Percentiles rank a stretch among this genome's conserved stretches.
phyloP scores from a whole-genome alignment of 2,888 invertebrate species.

The Parochlus steinenii region DNA sequence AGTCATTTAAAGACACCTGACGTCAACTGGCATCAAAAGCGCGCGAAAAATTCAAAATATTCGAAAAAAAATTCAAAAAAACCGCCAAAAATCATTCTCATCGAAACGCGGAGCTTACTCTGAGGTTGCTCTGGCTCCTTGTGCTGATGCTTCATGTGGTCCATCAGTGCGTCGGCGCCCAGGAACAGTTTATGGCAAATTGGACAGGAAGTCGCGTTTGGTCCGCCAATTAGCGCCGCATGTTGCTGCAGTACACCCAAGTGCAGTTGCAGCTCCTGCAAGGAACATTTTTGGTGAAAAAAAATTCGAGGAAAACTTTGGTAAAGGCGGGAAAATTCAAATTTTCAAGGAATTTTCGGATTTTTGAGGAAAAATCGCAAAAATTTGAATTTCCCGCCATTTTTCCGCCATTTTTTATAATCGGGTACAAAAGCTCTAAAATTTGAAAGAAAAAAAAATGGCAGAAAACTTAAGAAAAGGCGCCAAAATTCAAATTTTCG shows the following conservation, averaged over 20 bases:
- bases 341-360: no score
- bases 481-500: constrained; percentile 12
- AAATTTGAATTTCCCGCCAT: no score
- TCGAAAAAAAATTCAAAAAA: neutral
- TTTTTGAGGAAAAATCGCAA: no score
- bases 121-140: constrained; percentile 79
- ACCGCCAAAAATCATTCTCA: neutral
- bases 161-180: constrained; percentile 83
- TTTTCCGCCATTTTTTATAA: no score
- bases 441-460: constrained; percentile 13
- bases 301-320: constrained; percentile 11
- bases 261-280: constrained; percentile 77
- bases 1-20: no score
- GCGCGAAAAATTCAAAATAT: neutral
- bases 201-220: constrained; percentile 81
- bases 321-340: constrained; percentile 16
- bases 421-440: no score
- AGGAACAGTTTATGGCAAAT: constrained; percentile 90
- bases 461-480: constrained; percentile 8
- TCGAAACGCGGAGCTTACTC: no score
- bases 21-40: no score
- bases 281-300: constrained; percentile 22
- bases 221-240: constrained; percentile 79
- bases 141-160: constrained; percentile 91
- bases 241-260: constrained; percentile 93